Evolutionary conservation across 2,113 vertebrate species (phyloP).

Genomic region (Leiothrix lutea): DNA sequence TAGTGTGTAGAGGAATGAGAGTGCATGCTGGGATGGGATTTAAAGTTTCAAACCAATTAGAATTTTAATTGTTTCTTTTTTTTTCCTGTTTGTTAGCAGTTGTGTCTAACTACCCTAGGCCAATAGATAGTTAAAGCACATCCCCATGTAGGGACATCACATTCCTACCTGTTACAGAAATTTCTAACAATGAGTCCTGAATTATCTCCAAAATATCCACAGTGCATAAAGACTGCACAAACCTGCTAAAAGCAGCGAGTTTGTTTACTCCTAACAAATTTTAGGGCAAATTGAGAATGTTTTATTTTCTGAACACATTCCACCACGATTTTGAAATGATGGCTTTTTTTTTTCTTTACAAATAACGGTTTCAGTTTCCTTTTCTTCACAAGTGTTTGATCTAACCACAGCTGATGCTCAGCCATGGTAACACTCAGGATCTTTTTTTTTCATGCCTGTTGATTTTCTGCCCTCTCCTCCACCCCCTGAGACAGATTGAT

Average conservation of each 20-base stretch:
- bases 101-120: slow-evolving; percentile 29
- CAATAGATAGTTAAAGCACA: neutral
- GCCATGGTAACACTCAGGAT: slow-evolving; percentile 23
- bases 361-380: slow-evolving; percentile 13
- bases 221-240: neutral
- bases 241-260: neutral
- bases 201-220: neutral
- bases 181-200: neutral
- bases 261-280: slow-evolving; percentile 31
- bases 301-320: slow-evolving; percentile 42
- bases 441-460: slow-evolving; percentile 22
- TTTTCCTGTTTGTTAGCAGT: slow-evolving; percentile 33
- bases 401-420: slow-evolving; percentile 46
- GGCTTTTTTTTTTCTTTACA: slow-evolving; percentile 33
- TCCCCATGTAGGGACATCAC: neutral
- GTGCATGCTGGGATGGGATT: slow-evolving; percentile 46
- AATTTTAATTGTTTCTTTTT: slow-evolving; percentile 45
- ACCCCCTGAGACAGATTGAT: neutral
- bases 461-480: neutral
- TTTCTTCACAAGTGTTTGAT: slow-evolving; percentile 45
- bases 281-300: slow-evolving; percentile 12
- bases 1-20: neutral
- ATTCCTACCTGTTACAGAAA: neutral
- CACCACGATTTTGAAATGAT: neutral
- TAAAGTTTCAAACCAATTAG: slow-evolving; percentile 56